Evolutionary conservation across 2,888 invertebrate genomes (phyloP).

Genomic region (Brachynemurus nebulosus): DNA sequence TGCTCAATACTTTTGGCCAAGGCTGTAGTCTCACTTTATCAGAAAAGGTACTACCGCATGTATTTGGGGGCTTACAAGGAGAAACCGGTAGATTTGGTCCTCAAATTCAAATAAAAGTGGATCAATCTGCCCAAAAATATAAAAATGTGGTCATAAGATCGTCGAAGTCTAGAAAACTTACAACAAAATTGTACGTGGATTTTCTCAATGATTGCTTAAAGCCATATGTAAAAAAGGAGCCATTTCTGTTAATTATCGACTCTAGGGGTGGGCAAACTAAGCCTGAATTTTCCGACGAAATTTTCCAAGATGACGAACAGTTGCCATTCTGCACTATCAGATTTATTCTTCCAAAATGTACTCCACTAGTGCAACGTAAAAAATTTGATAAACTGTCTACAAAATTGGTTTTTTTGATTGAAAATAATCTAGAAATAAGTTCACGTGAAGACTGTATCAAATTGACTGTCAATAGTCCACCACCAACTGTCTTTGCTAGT

Average conservation of each 20-base stretch:
- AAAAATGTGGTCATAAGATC: constrained; percentile 14
- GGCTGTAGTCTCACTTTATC: constrained; percentile 14
- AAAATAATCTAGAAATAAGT: constrained; percentile 14
- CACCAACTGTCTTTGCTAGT: constrained; percentile 15
- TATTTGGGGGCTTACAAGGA: constrained; percentile 17
- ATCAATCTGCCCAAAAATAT: constrained; percentile 13
- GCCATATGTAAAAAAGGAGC: constrained; percentile 13
- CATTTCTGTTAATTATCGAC: constrained; percentile 15
- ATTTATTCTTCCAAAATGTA: constrained; percentile 18
- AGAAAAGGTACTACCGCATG: constrained; percentile 14
- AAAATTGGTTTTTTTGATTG: constrained; percentile 14
- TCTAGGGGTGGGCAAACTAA: constrained; percentile 18
- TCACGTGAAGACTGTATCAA: constrained; percentile 17
- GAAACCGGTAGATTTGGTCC: no score
- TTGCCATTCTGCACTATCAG: constrained; percentile 14
- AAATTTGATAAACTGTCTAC: constrained; percentile 13
- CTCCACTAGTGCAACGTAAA: constrained; percentile 15
- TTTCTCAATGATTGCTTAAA: constrained; percentile 14
- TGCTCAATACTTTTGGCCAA: no score
- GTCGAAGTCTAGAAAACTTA: constrained; percentile 17
- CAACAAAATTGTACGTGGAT: no score
- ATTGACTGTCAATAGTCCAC: constrained; percentile 18
- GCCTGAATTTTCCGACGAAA: constrained; percentile 13
- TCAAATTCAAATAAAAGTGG: constrained; percentile 12
- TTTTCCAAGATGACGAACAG: constrained; percentile 13